These are phyloP conservation scores for Brachionus manjavacas DNA, from an alignment of 1,140 invertebrate species.

Conservation along the genomic window DNA sequence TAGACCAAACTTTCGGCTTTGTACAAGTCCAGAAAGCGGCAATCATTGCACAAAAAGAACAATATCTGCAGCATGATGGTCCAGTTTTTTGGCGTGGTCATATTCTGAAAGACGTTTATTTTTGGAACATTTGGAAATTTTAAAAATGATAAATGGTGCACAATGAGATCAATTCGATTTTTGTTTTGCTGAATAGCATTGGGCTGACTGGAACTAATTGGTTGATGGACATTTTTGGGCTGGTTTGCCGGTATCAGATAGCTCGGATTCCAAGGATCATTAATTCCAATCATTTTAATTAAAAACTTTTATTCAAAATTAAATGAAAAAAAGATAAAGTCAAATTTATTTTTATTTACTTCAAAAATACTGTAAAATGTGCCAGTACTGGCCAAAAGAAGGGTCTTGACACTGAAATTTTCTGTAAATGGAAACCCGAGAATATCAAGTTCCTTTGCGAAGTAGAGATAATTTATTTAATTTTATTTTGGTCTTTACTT, in stretches of 20 bases:
- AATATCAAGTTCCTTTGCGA: background rate
- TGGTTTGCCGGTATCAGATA: background rate
- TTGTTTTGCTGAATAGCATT: constrained; percentile 24
- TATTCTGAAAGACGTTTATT: background rate
- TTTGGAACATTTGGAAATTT: background rate
- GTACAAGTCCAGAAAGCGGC: background rate
- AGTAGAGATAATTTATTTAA: background rate
- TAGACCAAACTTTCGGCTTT: background rate
- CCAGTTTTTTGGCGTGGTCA: constrained; percentile 40
- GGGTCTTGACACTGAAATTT: background rate
- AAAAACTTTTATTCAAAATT: constrained; percentile 2
- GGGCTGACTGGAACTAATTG: background rate
- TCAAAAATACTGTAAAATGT: constrained; percentile 37
- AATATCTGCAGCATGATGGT: constrained; percentile 18
- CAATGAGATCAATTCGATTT: constrained; percentile 15
- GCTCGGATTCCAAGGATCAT: constrained; percentile 29
- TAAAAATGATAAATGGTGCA: constrained; percentile 27
- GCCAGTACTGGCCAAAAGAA: background rate
- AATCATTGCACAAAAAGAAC: constrained; percentile 23
- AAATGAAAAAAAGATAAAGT: background rate
- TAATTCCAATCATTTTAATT: constrained; percentile 8
- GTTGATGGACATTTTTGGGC: background rate
- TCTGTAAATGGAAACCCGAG: background rate
- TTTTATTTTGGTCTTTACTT: background rate
- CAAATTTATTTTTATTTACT: background rate